Conservation (phyloP, 2,888 invertebrate species). For the Mystacides longicornis region DNA sequence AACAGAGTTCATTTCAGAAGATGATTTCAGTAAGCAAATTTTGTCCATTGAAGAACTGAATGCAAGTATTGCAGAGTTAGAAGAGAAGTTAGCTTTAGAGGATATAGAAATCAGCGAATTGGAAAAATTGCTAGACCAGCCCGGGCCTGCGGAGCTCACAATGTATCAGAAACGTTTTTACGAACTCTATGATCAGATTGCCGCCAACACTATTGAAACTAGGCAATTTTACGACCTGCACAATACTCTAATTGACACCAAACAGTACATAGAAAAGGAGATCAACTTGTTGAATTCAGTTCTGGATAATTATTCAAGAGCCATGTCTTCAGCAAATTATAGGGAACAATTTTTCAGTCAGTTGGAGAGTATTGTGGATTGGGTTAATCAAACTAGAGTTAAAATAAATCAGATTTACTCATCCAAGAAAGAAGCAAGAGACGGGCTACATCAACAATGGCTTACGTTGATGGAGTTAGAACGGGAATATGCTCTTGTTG, state of each 20-base stretch:
- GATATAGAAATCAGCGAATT: slow-evolving; percentile 66
- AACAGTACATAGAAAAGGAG: slow-evolving; percentile 87
- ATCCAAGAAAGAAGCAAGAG: slow-evolving; percentile 38
- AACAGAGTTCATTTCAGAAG: slow-evolving; percentile 1
- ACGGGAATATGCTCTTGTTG: slow-evolving; percentile 41
- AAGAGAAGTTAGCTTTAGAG: slow-evolving; percentile 47
- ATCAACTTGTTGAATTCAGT: slow-evolving; percentile 81
- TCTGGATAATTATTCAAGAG: slow-evolving; percentile 81
- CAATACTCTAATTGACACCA: slow-evolving; percentile 92
- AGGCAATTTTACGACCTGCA: slow-evolving; percentile 96
- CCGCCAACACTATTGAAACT: slow-evolving; percentile 92
- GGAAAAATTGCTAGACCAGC: slow-evolving; percentile 65
- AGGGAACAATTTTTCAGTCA: slow-evolving; percentile 87
- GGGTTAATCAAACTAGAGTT: slow-evolving; percentile 76
- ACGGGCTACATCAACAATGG: slow-evolving; percentile 37
- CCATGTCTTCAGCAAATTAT: slow-evolving; percentile 71
- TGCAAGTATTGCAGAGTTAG: slow-evolving; percentile 11
- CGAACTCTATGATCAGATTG: slow-evolving; percentile 54
- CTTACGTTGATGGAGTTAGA: slow-evolving; percentile 42
- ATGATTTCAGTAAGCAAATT: slow-evolving; percentile 7
- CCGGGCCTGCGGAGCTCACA: slow-evolving; percentile 60
- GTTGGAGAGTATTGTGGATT: slow-evolving; percentile 82
- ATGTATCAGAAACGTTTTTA: slow-evolving; percentile 26
- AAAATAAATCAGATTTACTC: slow-evolving; percentile 59
- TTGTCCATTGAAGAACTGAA: slow-evolving; percentile 9